Base-by-base conservation (phyloP, 2,888 invertebrate species). In the Helobdella robusta region DNA sequence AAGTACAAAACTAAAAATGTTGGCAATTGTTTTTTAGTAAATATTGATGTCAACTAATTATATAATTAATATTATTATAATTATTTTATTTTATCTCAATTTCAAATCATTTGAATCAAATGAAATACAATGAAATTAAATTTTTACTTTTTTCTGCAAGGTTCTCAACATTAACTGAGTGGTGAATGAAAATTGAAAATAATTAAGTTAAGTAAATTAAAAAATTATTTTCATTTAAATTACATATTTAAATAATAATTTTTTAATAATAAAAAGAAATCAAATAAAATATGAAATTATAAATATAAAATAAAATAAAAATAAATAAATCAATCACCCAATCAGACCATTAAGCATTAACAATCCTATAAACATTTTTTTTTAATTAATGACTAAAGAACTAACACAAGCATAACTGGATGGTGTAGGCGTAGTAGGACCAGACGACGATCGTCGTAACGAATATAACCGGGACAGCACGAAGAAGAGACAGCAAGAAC, bases 341-440 rank as follows among this genome's bases (percentile, higher is more conserved):
- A n/a, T n/a, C n/a, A n/a, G n/a, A n/a, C n/a, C n/a, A n/a, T n/a
- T n/a, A n/a, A n/a, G n/a, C n/a, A n/a, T n/a, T n/a, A n/a, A n/a
- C n/a, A n/a, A n/a, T n/a, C n/a, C n/a, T n/a, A n/a, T n/a, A n/a
- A n/a, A n/a, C n/a, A n/a, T n/a, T n/a, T n/a, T n/a, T n/a, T n/a
- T n/a, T n/a, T n/a, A n/a, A n/a, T n/a, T n/a, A n/a, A n/a, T n/a
- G n/a, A n/a, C n/a, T n/a, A n/a, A n/a, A 23, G 28, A 62, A 87
- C 89, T 87, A 84, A 93, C 92, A 83, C 56, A 80, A 69, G 74
- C 82, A 81, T 77, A 97, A 84, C 81, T 94, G 89, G 75, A 91
- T 84, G 76, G 94, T 92, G 84, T 95, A 98, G 73, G 95, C 95
- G 83, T 95, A 97, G 82, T 97, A 97, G 8, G 93, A 94, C 97